Base-by-base conservation (phyloP, 2,797 vertebrate species). In the Acestrorhynchus altus region DNA sequence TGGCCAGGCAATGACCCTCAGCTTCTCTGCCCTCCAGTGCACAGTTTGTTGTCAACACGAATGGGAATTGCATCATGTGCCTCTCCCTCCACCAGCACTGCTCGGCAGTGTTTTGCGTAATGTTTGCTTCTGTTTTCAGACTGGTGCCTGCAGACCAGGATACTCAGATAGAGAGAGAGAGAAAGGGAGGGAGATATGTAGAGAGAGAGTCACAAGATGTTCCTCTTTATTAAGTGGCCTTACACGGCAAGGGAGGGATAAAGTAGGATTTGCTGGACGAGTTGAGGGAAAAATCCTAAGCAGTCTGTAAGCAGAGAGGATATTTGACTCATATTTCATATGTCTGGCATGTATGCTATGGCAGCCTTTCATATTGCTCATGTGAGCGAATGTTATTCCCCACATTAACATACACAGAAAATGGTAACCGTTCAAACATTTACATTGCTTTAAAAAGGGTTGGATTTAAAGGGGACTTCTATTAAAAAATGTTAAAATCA, bases 41-140 rank as follows among this genome's bases (percentile, higher is more conserved):
- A 6, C 68, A 86, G 81, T 86, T 90, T 93, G 92, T 93, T 93
- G 92, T 87, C 88, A 67, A 59, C 86, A 87, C 77, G 90, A 86
- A 76, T 78, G 75, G 80, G n/a, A 4, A 85, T 89, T 86, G 81
- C 90, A 90, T 86, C 85, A 91, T 92, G 89, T 90, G 89, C 85
- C 90, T 74, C 79, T 69, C 78, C 81, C 81, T 57, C 6, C 42
- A 39, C 18, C 74, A 73, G 40, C 51, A 78, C 31, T n/a, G n/a
- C 31, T 35, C 31, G 31, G 31, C 31, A 2, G 31, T 31, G 8
- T 1, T 83, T 93, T 94, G 90, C 84, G 89, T 84, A 93, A 94
- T 91, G 85, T 91, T 90, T 93, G 87, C 86, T 86, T 79, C 84
- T 84, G 84, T 63, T 63, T 85, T 78, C 75, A 82, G 63, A 79